Base-by-base conservation (phyloP, 2,113 vertebrate species). In the Hyla sarda region DNA sequence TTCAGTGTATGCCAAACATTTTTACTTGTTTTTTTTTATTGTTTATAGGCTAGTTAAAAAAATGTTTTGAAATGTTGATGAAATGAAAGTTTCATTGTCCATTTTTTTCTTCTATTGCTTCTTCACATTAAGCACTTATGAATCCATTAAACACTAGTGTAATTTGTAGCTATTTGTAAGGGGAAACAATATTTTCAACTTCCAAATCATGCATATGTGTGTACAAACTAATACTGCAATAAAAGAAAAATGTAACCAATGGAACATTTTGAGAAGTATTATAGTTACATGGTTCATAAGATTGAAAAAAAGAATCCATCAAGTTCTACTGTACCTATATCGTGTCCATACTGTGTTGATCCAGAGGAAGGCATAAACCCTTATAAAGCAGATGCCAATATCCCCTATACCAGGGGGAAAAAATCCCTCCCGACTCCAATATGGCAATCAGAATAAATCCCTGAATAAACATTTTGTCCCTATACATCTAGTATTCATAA, bases 1-100 rank as follows among this genome's bases (percentile, higher is more conserved):
- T 87, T 87, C 82, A 37, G 69, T 87, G 91, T 83, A 89, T 91
- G 90, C 89, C 91, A 93, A 91, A 89, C 86, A 75, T 91, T 86
- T 87, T 89, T 91, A 25, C 54, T 84, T 79, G 60, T 79, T 62
- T 81, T n/a, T 60, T 80, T 71, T 80, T 82, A 25, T 48, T 72
- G 71, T 82, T 28, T 73, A 72, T 45, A 34, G 34, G 52, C 50
- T 58, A 60, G 56, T 73, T 60, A 60, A 62, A 74, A n/a, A 83
- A 62, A 34, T 28, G 11, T 67, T 67, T 32, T 30, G 37, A 52
- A 75, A 50, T 50, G 58, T 65, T 34, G 56, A 84, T 37, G 47
- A 75, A 77, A 76, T 71, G 17, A 47, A 67, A 71, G 28, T 54
- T 28, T 52, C 25, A 54, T 76, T 67, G 41, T 76, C 10, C n/a